A percentile compares a stretch with the other conserved stretches of the same genome.
Conservation (phyloP, 2,797 vertebrate genomes). For the Mergus octosetaceus region DNA sequence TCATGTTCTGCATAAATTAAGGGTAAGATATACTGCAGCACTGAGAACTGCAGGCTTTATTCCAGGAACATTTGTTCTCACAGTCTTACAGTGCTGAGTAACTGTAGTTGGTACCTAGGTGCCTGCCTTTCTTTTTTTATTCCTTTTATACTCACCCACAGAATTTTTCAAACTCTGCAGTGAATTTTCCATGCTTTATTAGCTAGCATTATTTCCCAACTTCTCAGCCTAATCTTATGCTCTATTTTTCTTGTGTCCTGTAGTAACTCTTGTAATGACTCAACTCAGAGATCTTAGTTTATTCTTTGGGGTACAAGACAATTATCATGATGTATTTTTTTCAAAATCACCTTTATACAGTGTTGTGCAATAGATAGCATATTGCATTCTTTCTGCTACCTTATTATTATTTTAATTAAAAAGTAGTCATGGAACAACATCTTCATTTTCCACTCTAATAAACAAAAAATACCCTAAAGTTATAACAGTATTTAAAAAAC, state of each 20-base stretch:
- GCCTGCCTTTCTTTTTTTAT: neutral
- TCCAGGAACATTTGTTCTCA: neutral
- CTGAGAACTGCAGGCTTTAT: neutral
- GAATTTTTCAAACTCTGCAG: neutral
- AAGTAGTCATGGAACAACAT: neutral
- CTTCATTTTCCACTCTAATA: neutral
- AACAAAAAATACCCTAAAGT: neutral
- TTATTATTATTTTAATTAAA: neutral
- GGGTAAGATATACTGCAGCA: neutral
- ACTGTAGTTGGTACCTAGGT: neutral
- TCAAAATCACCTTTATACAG: neutral
- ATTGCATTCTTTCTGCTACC: neutral
- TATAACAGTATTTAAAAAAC: neutral
- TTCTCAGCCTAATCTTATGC: neutral
- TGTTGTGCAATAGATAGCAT: neutral
- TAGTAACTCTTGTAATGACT: neutral
- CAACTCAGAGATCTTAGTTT: neutral
- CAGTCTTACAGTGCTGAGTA: neutral
- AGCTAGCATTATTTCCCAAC: neutral
- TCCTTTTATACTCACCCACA: neutral
- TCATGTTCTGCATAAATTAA: neutral
- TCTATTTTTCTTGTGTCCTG: neutral
- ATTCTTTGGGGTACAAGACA: neutral
- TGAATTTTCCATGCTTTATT: neutral
- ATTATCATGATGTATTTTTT: neutral